These are phyloP conservation scores for Manacus vitellinus DNA, from an alignment of 2,113 vertebrate genomes.

Conservation along the genomic window DNA sequence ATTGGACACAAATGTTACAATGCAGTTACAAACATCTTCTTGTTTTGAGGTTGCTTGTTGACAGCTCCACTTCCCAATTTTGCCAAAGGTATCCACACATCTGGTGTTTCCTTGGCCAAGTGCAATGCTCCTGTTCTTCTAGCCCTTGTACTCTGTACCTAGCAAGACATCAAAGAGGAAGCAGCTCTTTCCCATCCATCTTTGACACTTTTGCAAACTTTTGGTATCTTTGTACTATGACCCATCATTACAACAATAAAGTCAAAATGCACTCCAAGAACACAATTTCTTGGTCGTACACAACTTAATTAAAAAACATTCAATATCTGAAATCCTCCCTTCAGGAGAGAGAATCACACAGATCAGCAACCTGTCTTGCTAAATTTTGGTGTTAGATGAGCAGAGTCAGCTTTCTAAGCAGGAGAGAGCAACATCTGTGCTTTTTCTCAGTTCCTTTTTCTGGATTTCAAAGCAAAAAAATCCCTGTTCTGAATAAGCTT, in stretches of 20 bases:
- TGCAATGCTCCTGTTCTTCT: background rate
- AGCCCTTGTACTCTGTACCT: background rate
- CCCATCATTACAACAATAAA: background rate
- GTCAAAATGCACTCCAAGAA: background rate
- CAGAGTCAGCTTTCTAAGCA: background rate
- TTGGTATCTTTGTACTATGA: background rate
- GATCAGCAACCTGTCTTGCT: background rate
- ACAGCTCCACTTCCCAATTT: background rate
- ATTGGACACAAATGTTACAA: background rate
- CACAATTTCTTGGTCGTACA: background rate
- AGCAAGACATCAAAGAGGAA: background rate
- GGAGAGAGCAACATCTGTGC: background rate
- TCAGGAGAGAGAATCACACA: background rate
- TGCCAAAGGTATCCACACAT: background rate
- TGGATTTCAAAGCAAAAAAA: background rate
- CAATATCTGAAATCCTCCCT: background rate
- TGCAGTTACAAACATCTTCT: background rate
- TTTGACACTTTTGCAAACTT: background rate
- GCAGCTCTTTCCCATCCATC: background rate
- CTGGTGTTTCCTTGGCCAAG: fast-evolving
- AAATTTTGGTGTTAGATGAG: background rate
- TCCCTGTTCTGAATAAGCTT: background rate
- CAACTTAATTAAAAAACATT: background rate
- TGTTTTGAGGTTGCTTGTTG: background rate
- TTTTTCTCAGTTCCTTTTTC: background rate